These are phyloP conservation scores for Molossus alvarezi DNA, from an alignment of 2,797 vertebrate species.

Conservation along the genomic window DNA sequence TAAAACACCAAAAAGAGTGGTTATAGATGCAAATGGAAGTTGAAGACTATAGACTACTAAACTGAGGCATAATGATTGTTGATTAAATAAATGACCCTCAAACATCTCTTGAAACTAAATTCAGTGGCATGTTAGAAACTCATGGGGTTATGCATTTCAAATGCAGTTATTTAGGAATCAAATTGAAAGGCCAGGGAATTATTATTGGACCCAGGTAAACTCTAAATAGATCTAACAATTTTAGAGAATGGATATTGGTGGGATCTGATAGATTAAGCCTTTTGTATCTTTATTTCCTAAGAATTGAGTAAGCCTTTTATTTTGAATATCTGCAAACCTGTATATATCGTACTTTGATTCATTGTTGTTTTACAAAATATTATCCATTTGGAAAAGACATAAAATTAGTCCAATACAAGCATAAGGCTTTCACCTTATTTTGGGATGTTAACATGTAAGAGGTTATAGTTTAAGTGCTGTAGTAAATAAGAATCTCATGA, in stretches of 20 bases:
- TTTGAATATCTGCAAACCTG: not conserved
- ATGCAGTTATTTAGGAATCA: not conserved
- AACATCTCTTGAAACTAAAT: slow-evolving; percentile 31
- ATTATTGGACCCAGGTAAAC: not conserved
- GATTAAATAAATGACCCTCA: slow-evolving; percentile 30
- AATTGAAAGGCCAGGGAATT: not conserved
- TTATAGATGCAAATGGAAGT: not conserved
- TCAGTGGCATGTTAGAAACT: not conserved
- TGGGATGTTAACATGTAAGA: not conserved
- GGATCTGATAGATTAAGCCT: not conserved
- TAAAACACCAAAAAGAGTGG: not conserved
- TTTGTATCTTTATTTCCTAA: slow-evolving; percentile 19
- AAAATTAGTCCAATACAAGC: not conserved
- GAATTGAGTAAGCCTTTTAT: not conserved
- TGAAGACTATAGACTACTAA: not conserved
- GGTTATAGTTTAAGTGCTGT: not conserved
- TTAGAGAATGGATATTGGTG: not conserved
- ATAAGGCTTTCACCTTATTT: not conserved
- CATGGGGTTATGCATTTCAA: not conserved
- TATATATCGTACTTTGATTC: not conserved
- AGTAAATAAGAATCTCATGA: not conserved
- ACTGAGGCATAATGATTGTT: not conserved
- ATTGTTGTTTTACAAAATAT: not conserved
- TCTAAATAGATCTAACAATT: not conserved
- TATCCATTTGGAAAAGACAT: not conserved